These are phyloP conservation scores for Yponomeuta malinellus DNA, from an alignment of 2,888 invertebrate species.

Conservation along the genomic window DNA sequence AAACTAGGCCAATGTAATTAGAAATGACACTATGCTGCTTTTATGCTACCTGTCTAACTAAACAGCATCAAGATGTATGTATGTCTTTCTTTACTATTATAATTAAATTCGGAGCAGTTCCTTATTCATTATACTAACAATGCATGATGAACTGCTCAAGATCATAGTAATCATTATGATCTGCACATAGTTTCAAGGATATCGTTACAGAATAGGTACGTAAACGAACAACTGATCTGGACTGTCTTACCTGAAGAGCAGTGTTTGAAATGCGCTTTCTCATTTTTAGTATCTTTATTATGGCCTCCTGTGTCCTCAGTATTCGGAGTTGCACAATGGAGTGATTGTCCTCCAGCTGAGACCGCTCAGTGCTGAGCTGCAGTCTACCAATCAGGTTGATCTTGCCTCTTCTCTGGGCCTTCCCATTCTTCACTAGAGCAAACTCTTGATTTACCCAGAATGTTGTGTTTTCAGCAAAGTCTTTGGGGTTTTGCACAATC, in stretches of 20 bases:
- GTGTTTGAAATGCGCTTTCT: constrained; percentile 95
- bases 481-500: constrained; percentile 90
- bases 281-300: constrained; percentile 99
- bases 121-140: no score
- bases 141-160: no score
- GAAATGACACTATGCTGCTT: no score
- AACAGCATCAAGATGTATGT: no score
- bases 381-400: constrained; percentile 97
- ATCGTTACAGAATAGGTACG: constrained; percentile 1
- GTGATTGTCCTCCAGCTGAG: constrained; percentile 98
- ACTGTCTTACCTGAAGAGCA: constrained; percentile 83
- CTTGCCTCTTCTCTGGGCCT: constrained; percentile 95
- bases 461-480: constrained; percentile 92
- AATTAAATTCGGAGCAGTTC: no score
- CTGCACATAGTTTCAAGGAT: background rate
- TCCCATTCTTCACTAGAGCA: constrained; percentile 94
- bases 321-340: constrained; percentile 98
- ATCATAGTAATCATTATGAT: no score
- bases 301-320: constrained; percentile 95
- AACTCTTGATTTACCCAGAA: constrained; percentile 99
- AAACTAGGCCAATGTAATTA: no score
- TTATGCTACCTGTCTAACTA: no score
- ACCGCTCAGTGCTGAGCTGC: constrained; percentile 95
- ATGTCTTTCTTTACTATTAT: no score
- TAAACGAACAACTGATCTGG: background rate